These are phyloP conservation scores for Corydoras maculifer DNA, from an alignment of 2,113 vertebrate genomes.

Conservation along the genomic window DNA sequence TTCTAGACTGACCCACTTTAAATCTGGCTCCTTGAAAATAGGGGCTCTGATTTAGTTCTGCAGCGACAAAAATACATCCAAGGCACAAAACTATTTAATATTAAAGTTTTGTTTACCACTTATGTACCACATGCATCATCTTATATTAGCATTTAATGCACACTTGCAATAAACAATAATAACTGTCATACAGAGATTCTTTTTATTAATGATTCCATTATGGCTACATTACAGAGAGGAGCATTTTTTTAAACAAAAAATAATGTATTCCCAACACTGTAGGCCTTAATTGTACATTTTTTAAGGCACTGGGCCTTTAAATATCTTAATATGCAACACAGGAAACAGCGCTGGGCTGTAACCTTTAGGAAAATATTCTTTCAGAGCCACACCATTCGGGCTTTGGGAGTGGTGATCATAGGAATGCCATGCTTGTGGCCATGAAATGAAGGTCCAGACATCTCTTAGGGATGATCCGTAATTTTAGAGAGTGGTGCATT, in stretches of 20 bases:
- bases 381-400: background rate
- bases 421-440: conserved; percentile 6
- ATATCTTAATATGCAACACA: background rate
- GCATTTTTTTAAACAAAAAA: conserved; percentile 16
- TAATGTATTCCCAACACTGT: conserved; percentile 16
- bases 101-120: too few relatives aligned
- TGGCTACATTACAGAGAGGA: conserved; percentile 1
- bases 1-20: conserved; percentile 15
- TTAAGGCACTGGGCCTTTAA: background rate
- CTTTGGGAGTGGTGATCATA: conserved; percentile 3
- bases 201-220: background rate
- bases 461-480: background rate
- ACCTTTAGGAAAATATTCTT: background rate
- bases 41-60: conserved; percentile 2
- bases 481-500: background rate
- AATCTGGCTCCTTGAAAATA: background rate
- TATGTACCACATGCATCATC: too few relatives aligned
- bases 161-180: too few relatives aligned
- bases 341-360: background rate
- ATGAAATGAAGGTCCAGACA: conserved; percentile 16
- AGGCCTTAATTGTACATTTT: conserved; percentile 12
- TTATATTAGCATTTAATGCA: too few relatives aligned
- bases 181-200: too few relatives aligned
- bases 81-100: too few relatives aligned
- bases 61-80: too few relatives aligned